Base-by-base conservation (phyloP, 2,113 vertebrate genomes). In the Rhynchopsitta pachyrhyncha region DNA sequence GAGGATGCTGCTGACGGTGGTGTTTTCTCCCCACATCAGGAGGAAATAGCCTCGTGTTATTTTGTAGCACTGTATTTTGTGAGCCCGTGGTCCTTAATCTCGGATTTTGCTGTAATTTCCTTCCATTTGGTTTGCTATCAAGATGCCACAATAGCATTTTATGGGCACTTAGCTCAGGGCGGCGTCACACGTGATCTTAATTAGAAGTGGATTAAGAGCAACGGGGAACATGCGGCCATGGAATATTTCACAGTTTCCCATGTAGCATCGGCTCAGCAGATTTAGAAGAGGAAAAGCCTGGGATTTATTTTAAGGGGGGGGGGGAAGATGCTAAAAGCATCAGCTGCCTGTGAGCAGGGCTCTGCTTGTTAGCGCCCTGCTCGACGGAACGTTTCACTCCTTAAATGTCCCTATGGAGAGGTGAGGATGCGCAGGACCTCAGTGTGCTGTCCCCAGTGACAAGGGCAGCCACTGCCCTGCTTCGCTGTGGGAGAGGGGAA, bases 161-260 rank as follows among this genome's bases (percentile, higher is more conserved):
- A 37, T 7, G 55, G 82, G 75, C 64, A 39, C 82, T 92, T 69
- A 88, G 86, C 92, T 80, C 79, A 11, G 94, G 85, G 75, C 66
- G 52, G 77, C 2, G 1, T 35, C 82, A 20, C 95, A 49, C 49
- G 68, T 88, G 95, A 86, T 24, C 7, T 55, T 90, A 82, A 93
- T 93, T 87, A 87, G 90, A 41, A 76, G 87, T 47, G 85, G 92
- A 95, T 97, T 87, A 88, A 84, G 82, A 95, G 60, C 84, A 25
- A 44, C 2, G 7, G 93, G 92, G 47, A 78, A 49, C 17, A 0
- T 1, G 49, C 28, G n/a, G 80, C 53, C 41, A 8, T 6, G 73
- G 62, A 94, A n/a, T 44, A 35, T 70, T 87, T 87, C 74, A 44
- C 70, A 8, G 66, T 52, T 84, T 75, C 81, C 84, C 74, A 1